Base-by-base conservation (phyloP, 2,113 vertebrate genomes). In the Gadus macrocephalus region DNA sequence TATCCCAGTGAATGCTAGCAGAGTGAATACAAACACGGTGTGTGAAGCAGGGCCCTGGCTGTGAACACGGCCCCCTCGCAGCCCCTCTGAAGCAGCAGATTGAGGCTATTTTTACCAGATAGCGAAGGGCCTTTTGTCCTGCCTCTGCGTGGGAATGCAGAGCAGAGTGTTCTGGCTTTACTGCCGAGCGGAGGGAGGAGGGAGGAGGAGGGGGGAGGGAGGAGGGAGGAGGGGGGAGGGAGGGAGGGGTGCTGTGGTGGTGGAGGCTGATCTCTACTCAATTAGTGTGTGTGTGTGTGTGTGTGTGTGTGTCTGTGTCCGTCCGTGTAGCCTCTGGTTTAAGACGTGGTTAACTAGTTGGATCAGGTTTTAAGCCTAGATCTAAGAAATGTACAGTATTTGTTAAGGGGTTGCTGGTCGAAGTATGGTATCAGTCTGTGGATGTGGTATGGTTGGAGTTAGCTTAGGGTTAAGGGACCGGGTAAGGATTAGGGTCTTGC, bases 251-350 rank as follows among this genome's bases (percentile, higher is more conserved):
- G 80, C 35, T 69, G 35, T 61, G 56, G 61, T 64, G 71, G 66
- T 74, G 74, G 72, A 80, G 68, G 70, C 75, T 66, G 64, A 75
- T 70, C 69, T 56, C 64, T 64, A 63, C 71, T 27, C 78, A 83
- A 72, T 66, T 65, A 7, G 55, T 58, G 55, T 58, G 55, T 58
- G 55, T 58, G 15, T 58, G 55, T 58, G 55, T 58, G 55, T n/a
- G 55, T n/a, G 55, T 58, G 55, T 58, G 78, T 81, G 78, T 20
- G 71, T 81, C 80, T 81, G 85, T 84, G 80, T n/a, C n/a, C n/a
- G n/a, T n/a, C n/a, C n/a, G n/a, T n/a, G n/a, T n/a, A n/a, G 25
- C 25, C 25, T 25, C 25, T 25, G 1, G 25, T 25, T 25, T 25
- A 49, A 9, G 8, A 9, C 42, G 14, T 49, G 42, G 42, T 49